Conservation (phyloP, 2,888 invertebrate genomes). For the Ectropis crepuscularia region DNA sequence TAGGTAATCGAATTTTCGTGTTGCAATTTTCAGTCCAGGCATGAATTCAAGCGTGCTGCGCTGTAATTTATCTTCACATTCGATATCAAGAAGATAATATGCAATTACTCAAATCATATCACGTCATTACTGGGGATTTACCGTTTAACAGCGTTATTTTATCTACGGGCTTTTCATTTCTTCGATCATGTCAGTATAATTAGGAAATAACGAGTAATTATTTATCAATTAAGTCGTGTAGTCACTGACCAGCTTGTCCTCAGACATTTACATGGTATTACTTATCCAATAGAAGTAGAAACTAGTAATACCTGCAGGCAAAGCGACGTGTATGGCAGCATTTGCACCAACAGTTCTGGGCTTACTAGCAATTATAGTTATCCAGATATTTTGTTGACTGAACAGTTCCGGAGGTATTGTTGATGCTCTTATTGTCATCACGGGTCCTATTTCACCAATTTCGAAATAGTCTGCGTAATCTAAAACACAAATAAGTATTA, state of each 20-base stretch:
- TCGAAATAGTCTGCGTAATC: conserved; percentile 54
- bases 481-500: conserved; percentile 34
- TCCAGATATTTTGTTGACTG: conserved; percentile 49
- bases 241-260: no score
- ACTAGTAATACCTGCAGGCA: conserved; percentile 62
- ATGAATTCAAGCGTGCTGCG: background rate
- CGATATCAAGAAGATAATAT: conserved; percentile 11
- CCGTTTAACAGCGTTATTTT: background rate
- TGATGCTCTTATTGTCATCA: conserved; percentile 45
- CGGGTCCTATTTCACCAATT: conserved; percentile 40
- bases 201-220: background rate
- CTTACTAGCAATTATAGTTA: conserved; percentile 59
- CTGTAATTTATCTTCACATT: conserved; percentile 3
- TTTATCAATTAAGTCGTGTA: no score
- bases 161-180: background rate
- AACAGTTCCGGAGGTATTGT: conserved; percentile 58
- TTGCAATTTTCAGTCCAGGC: background rate
- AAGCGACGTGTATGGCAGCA: conserved; percentile 58
- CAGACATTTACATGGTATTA: background rate
- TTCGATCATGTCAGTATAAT: background rate
- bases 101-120: conserved; percentile 3
- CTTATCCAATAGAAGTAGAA: background rate
- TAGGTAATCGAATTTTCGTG: no score
- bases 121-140: conserved; percentile 1
- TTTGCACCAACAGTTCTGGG: conserved; percentile 66